Base-by-base conservation (phyloP, 2,888 invertebrate genomes). In the Drosophila leonis region DNA sequence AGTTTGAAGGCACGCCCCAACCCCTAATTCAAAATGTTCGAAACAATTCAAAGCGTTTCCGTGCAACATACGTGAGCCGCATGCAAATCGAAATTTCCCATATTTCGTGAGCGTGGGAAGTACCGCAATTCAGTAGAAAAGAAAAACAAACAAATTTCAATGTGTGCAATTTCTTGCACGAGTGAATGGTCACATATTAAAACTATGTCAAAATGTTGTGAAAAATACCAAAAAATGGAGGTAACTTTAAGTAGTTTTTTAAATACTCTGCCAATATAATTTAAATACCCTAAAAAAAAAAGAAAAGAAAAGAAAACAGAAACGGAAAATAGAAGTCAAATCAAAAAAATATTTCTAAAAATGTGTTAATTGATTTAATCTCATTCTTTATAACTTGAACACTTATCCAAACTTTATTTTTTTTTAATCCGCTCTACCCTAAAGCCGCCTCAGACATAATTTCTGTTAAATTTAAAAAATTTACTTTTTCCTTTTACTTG, bases 91-190 rank as follows among this genome's bases (percentile, higher is more conserved):
- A 31, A 41, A 65, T 76, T 71, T 76, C 56, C 52, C 46, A 80
- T 76, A 71, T 71, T 63, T 49, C 54, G 48, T 33, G 44, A 65
- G 74, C 79, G 82, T 82, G 78, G 75, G 79, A 78, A 82, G 65
- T 66, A 15, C 49, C 51, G 15, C 33, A 55, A 51, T 48, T 13
- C 13, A 13, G 24, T 24, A 15, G 24, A 35, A 55, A 62, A 24
- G 55, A 54, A 44, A 39, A 57, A 15, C 54, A 54, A 39, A 44
- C 49, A 20, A 48, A 42, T 61, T 55, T 15, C 33, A 3, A 55
- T 33, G n/a, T 29, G 10, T 65, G 46, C 9, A 35, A 42, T 13
- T 20, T 61, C 7, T 29, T 46, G 70, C 39, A 41, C 44, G 12
- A 33, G 37, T 13, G 27, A 49, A 77, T 48, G 78, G 46, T 18